A percentile compares a stretch with the other conserved stretches of the same genome.
Conservation (phyloP, 2,113 vertebrate genomes). For the Tapirus terrestris region DNA sequence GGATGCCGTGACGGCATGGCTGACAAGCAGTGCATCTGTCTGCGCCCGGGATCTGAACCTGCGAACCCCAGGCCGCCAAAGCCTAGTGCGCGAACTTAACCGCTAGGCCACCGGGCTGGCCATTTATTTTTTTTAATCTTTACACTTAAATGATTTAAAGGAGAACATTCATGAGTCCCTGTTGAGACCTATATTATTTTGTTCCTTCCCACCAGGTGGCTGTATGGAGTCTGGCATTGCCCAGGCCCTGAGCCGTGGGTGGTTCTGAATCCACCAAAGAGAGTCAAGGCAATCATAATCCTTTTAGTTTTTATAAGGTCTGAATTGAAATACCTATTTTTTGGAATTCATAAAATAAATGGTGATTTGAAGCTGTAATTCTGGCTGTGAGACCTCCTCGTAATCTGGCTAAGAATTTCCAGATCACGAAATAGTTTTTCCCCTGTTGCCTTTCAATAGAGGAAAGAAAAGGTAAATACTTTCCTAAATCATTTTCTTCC, state of each 20-base stretch:
- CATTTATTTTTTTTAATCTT: neutral
- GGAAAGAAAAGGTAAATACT: neutral
- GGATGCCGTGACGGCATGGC: too few relatives aligned
- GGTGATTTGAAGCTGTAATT: neutral
- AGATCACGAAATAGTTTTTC: neutral
- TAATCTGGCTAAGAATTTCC: neutral
- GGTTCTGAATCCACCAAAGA: neutral
- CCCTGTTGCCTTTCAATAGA: neutral
- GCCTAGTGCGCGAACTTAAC: too few relatives aligned
- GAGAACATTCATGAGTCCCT: neutral
- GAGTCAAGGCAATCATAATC: neutral
- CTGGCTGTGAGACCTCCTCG: neutral
- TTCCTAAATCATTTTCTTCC: neutral
- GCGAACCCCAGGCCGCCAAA: too few relatives aligned
- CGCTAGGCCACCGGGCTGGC: too few relatives aligned
- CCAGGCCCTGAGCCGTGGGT: neutral
- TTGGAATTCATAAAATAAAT: constrained; percentile 2
- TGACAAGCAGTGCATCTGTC: too few relatives aligned
- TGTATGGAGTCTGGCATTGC: neutral
- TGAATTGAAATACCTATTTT: neutral
- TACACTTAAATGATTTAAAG: neutral
- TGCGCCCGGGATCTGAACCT: too few relatives aligned
- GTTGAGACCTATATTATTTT: neutral
- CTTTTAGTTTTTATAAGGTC: neutral
- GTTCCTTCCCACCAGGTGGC: neutral